Percentiles rank a stretch among this genome's conserved stretches.
These are phyloP conservation scores for Theretra japonica DNA, from an alignment of 2,888 invertebrate genomes.

Conservation along the genomic window DNA sequence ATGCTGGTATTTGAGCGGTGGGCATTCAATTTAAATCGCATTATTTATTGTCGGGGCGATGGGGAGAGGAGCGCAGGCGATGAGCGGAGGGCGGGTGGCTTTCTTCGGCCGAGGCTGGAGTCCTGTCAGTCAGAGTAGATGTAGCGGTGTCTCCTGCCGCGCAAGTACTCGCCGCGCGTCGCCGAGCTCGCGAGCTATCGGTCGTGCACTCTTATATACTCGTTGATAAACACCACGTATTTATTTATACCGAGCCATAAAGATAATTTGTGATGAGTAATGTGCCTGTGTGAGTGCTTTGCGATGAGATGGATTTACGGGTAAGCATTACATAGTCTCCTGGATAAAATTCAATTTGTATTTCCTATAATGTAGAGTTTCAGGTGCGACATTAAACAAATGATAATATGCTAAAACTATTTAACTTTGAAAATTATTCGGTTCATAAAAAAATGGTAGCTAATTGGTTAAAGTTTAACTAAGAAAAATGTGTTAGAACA, in stretches of 20 bases:
- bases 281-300: constrained; percentile 58
- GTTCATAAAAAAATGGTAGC: too few species aligned
- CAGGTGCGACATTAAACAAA: not conserved
- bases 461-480: too few species aligned
- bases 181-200: constrained; percentile 25
- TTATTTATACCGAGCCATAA: constrained; percentile 39
- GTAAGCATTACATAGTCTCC: constrained; percentile 48
- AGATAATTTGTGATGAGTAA: constrained; percentile 47
- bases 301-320: constrained; percentile 70
- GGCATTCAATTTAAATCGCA: constrained; percentile 20
- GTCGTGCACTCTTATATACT: constrained; percentile 38
- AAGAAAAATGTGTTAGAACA: too few species aligned
- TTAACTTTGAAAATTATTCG: too few species aligned
- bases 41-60: constrained; percentile 37
- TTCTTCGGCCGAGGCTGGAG: constrained; percentile 37
- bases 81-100: constrained; percentile 33
- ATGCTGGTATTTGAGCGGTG: not conserved
- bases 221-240: constrained; percentile 40
- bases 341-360: not conserved
- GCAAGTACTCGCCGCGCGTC: constrained; percentile 43
- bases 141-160: constrained; percentile 48
- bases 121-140: constrained; percentile 43
- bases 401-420: too few species aligned
- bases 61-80: constrained; percentile 31
- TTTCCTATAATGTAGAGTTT: not conserved